These are phyloP conservation scores for Papilio elwesi DNA, from an alignment of 2,888 invertebrate species.

Conservation along the genomic window DNA sequence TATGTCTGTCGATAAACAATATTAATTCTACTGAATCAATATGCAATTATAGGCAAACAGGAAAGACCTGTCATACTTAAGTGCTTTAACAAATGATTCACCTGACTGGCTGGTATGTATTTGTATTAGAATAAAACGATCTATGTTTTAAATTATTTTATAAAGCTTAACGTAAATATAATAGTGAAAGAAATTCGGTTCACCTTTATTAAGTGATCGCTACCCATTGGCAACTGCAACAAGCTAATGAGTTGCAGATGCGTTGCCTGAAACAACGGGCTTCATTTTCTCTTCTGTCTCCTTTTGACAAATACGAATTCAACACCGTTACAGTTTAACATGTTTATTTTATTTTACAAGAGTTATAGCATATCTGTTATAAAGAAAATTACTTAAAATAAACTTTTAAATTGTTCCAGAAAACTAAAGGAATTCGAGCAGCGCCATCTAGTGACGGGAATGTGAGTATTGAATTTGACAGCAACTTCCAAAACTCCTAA, in stretches of 20 bases:
- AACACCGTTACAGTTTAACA: too few relatives aligned
- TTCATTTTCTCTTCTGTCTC: too few relatives aligned
- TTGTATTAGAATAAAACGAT: background rate
- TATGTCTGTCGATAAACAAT: background rate
- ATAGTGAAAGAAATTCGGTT: too few relatives aligned
- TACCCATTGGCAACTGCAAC: too few relatives aligned
- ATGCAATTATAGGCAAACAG: constrained; percentile 31
- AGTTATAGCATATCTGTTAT: too few relatives aligned
- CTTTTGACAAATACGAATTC: too few relatives aligned
- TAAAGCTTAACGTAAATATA: too few relatives aligned
- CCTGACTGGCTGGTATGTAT: background rate
- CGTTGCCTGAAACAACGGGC: too few relatives aligned
- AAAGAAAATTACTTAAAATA: background rate
- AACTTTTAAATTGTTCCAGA: constrained; percentile 14
- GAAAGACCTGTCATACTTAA: constrained; percentile 29
- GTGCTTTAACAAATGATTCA: constrained; percentile 17
- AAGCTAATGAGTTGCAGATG: too few relatives aligned
- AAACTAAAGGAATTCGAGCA: background rate
- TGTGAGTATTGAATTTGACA: constrained; percentile 5
- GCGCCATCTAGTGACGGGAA: constrained; percentile 37
- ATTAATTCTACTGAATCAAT: constrained; percentile 20
- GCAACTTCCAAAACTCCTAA: background rate
- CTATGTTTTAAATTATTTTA: background rate
- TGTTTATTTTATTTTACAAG: too few relatives aligned
- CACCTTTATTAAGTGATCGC: too few relatives aligned